Conservation (phyloP, 2,888 invertebrate genomes). For the Rhorus exstirpatorius region DNA sequence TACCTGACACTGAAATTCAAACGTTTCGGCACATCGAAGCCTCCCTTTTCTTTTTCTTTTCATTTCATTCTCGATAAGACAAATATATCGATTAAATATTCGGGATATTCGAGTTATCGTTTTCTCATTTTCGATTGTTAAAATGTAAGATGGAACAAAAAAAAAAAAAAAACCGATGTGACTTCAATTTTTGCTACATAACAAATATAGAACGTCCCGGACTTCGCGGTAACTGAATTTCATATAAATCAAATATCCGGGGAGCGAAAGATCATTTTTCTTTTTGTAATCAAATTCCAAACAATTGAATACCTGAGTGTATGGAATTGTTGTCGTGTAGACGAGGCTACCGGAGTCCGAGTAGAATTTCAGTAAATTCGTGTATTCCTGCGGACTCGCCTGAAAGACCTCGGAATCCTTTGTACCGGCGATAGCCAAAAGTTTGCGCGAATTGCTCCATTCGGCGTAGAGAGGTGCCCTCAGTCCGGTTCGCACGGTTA, state of each 20-base stretch:
- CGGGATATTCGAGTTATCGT: no score
- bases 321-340: conserved; percentile 93
- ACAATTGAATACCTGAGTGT: conserved; percentile 88
- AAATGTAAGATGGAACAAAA: no score
- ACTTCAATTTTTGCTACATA: no score
- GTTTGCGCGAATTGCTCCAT: conserved; percentile 98
- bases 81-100: no score
- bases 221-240: no score
- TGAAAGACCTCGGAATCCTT: conserved; percentile 83
- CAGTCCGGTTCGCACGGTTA: conserved; percentile 93
- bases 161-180: no score
- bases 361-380: conserved; percentile 96
- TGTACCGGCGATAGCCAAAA: conserved; percentile 96
- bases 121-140: no score
- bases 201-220: no score
- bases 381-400: conserved; percentile 88
- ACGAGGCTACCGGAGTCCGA: conserved; percentile 94
- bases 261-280: no score
- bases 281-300: no score
- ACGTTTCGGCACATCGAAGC: neutral
- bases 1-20: conserved; percentile 90
- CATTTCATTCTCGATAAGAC: neutral
- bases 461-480: conserved; percentile 95
- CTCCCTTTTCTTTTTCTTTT: neutral
- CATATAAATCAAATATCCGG: no score